A percentile compares a stretch with the other conserved stretches of the same genome.
Evolutionary conservation across 2,888 invertebrate species (phyloP).

Genomic region (Tridacna crocea): DNA sequence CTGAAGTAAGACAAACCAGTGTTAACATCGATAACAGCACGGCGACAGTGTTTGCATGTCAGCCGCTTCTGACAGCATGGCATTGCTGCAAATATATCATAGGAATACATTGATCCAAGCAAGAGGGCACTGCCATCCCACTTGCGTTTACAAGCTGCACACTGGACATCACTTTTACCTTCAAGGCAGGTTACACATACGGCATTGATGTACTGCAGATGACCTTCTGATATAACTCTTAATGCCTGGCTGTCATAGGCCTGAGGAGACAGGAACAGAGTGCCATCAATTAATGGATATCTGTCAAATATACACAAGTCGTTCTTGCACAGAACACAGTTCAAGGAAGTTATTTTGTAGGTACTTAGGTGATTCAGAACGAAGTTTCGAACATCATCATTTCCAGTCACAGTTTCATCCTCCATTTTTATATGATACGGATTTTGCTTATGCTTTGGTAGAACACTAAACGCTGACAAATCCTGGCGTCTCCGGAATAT

Average conservation of each 20-base stretch:
- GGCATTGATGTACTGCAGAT: slow-evolving; percentile 94
- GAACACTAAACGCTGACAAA: slow-evolving; percentile 90
- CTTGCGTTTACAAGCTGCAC: slow-evolving; percentile 79
- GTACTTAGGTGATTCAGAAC: slow-evolving; percentile 97
- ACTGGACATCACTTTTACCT: slow-evolving; percentile 87
- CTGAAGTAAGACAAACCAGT: slow-evolving; percentile 94
- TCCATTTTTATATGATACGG: slow-evolving; percentile 99
- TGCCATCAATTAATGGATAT: slow-evolving; percentile 98
- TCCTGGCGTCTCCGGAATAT: slow-evolving; percentile 97
- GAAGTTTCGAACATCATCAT: slow-evolving; percentile 98
- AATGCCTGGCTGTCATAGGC: slow-evolving; percentile 90
- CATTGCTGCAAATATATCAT: slow-evolving; percentile 98
- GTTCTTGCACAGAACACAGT: slow-evolving; percentile 92
- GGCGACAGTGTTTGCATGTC: slow-evolving; percentile 96
- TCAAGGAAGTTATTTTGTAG: slow-evolving; percentile 94
- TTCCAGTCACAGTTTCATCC: slow-evolving; percentile 98
- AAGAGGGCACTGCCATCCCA: slow-evolving; percentile 94
- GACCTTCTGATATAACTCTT: slow-evolving; percentile 88
- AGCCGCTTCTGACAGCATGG: slow-evolving; percentile 97
- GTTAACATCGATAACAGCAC: slow-evolving; percentile 94
- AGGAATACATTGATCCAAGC: slow-evolving; percentile 98
- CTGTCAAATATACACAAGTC: slow-evolving; percentile 97
- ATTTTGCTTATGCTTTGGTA: slow-evolving; percentile 98
- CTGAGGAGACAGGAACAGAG: slow-evolving; percentile 97
- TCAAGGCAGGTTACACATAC: slow-evolving; percentile 96